phyloP scores from a whole-genome alignment of 1,140 invertebrate genomes.

The Drosophila bifasciata region DNA sequence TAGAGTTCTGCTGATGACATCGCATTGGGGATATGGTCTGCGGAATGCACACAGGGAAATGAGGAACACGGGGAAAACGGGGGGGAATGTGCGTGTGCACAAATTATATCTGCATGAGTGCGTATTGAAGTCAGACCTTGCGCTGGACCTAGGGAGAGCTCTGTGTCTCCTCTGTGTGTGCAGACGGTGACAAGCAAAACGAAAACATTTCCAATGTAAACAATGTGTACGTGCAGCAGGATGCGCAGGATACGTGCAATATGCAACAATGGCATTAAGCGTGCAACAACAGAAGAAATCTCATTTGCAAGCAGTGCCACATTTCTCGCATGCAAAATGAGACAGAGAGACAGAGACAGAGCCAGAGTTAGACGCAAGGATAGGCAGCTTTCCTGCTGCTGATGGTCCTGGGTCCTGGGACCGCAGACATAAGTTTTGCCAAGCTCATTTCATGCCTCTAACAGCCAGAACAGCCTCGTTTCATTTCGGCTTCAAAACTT shows the following conservation, averaged over 20 bases:
- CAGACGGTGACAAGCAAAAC: slow-evolving; percentile 49
- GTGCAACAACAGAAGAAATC: slow-evolving; percentile 41
- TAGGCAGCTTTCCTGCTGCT: neutral
- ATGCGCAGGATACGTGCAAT: slow-evolving; percentile 49
- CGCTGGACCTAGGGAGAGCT: slow-evolving; percentile 2
- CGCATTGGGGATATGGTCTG: slow-evolving; percentile 24
- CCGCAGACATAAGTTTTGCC: slow-evolving; percentile 28
- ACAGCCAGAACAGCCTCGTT: neutral
- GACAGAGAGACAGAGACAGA: neutral
- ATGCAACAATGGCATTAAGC: slow-evolving; percentile 66
- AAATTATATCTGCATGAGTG: slow-evolving; percentile 76
- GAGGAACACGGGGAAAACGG: slow-evolving; percentile 2
- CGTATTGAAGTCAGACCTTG: slow-evolving; percentile 59
- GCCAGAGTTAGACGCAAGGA: too few species aligned
- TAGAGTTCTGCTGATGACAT: slow-evolving; percentile 41
- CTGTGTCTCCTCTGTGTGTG: slow-evolving; percentile 4
- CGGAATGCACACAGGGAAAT: slow-evolving; percentile 17
- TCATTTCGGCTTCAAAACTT: slow-evolving; percentile 32
- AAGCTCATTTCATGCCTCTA: slow-evolving; percentile 39
- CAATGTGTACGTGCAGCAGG: slow-evolving; percentile 49
- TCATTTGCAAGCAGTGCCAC: slow-evolving; percentile 54
- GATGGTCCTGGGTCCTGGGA: neutral
- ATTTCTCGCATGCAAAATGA: slow-evolving; percentile 53
- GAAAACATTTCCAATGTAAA: slow-evolving; percentile 62
- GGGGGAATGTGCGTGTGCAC: slow-evolving; percentile 35